A percentile compares a stretch with the other conserved stretches of the same genome.
phyloP scores from a whole-genome alignment of 2,888 invertebrate genomes.

The Blastobasis lacticolella region DNA sequence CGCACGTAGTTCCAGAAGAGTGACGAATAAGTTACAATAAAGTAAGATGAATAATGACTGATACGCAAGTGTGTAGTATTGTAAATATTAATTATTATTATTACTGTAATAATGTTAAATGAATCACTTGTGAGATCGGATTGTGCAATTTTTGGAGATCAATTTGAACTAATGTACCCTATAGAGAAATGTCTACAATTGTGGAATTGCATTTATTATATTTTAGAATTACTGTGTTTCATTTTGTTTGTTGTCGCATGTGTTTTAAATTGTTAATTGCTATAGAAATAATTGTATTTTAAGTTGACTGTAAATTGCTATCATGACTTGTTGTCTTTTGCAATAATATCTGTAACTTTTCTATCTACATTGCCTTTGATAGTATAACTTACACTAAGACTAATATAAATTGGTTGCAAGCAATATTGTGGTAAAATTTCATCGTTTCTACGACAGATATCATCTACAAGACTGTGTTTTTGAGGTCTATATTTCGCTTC shows the following conservation, averaged over 20 bases:
- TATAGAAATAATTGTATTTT: slow-evolving; percentile 1
- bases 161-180: slow-evolving; percentile 17
- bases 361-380: slow-evolving; percentile 58
- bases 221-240: slow-evolving; percentile 7
- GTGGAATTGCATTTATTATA: slow-evolving; percentile 49
- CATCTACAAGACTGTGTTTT: background rate
- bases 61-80: slow-evolving; percentile 64
- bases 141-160: slow-evolving; percentile 32
- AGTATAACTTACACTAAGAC: slow-evolving; percentile 49
- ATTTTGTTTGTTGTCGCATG: slow-evolving; percentile 2
- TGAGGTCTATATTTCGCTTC: background rate
- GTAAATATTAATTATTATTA: slow-evolving; percentile 61
- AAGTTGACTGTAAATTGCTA: slow-evolving; percentile 41
- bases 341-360: slow-evolving; percentile 29
- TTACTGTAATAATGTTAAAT: slow-evolving; percentile 43
- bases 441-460: background rate
- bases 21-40: slow-evolving; percentile 22
- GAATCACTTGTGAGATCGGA: slow-evolving; percentile 50
- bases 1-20: background rate
- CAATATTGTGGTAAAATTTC: slow-evolving; percentile 4
- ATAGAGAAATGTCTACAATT: slow-evolving; percentile 31
- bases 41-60: slow-evolving; percentile 53
- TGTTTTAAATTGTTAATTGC: slow-evolving; percentile 13
- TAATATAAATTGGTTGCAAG: slow-evolving; percentile 31
- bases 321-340: slow-evolving; percentile 27